Conservation (phyloP, 2,888 invertebrate species). For the Phyto melanocephala region DNA sequence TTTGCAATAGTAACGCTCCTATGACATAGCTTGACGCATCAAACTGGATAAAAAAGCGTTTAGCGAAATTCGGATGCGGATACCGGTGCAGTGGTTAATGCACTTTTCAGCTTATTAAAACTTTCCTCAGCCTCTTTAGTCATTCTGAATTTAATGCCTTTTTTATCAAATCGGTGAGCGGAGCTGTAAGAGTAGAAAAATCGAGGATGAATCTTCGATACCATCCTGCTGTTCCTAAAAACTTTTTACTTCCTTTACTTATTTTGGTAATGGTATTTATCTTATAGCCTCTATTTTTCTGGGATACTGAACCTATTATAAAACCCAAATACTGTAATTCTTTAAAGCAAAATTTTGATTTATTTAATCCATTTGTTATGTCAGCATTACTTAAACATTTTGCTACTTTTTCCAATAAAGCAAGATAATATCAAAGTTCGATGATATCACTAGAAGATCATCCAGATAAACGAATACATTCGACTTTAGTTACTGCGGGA, state of each 20-base stretch:
- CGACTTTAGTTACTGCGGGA: neutral
- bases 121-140: too few relatives aligned
- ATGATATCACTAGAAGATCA: neutral
- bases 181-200: conserved; percentile 9
- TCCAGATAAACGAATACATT: too few relatives aligned
- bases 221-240: conserved; percentile 47
- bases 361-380: neutral
- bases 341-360: too few relatives aligned
- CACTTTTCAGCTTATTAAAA: conserved; percentile 13
- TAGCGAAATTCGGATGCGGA: too few relatives aligned
- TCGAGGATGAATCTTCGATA: too few relatives aligned
- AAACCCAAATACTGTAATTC: too few relatives aligned
- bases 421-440: neutral
- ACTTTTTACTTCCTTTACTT: too few relatives aligned
- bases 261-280: conserved; percentile 36
- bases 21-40: too few relatives aligned
- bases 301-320: neutral
- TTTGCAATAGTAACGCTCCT: conserved; percentile 8
- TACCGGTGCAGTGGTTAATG: too few relatives aligned
- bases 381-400: neutral
- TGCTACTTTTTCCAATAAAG: too few relatives aligned
- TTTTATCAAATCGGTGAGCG: conserved; percentile 1
- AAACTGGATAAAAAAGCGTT: too few relatives aligned
- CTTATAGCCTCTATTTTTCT: conserved; percentile 41
- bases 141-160: conserved; percentile 6